Evolutionary conservation across 2,797 vertebrate genomes (phyloP).

Genomic region (Poeciliopsis turneri): DNA sequence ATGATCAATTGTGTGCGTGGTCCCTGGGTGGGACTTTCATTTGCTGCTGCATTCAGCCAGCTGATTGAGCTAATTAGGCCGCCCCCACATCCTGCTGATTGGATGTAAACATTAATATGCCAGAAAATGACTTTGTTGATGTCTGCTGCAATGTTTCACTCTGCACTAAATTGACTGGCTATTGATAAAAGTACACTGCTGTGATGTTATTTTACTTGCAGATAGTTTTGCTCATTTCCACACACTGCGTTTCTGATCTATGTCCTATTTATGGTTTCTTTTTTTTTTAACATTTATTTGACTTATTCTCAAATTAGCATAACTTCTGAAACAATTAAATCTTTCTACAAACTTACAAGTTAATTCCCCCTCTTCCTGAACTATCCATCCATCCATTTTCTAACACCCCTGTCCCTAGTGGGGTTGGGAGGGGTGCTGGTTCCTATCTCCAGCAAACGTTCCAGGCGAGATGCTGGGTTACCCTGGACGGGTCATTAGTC

Average conservation of each 20-base stretch:
- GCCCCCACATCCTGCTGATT: slow-evolving; percentile 78
- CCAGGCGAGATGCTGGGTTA: no score
- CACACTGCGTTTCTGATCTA: slow-evolving; percentile 42
- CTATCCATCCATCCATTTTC: not conserved
- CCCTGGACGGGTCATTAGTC: no score
- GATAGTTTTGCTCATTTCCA: slow-evolving; percentile 41
- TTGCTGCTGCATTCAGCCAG: slow-evolving; percentile 75
- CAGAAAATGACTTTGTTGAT: slow-evolving; percentile 81
- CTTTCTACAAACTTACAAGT: slow-evolving; percentile 2
- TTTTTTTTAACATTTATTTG: slow-evolving; percentile 54
- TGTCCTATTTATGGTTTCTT: slow-evolving; percentile 31
- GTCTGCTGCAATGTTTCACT: slow-evolving; percentile 73
- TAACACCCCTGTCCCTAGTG: no score
- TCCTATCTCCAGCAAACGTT: no score
- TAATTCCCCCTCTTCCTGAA: not conserved
- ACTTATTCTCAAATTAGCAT: slow-evolving; percentile 55
- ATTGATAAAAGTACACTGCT: slow-evolving; percentile 57
- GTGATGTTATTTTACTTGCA: slow-evolving; percentile 74
- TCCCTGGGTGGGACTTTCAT: slow-evolving; percentile 77
- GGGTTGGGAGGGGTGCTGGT: no score
- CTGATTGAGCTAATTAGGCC: slow-evolving; percentile 83
- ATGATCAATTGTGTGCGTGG: slow-evolving; percentile 79
- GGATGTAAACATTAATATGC: slow-evolving; percentile 85
- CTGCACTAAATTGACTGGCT: slow-evolving; percentile 75
- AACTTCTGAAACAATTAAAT: slow-evolving; percentile 59